Conservation (phyloP, 1,140 invertebrate species). For the Aplysia californica region DNA sequence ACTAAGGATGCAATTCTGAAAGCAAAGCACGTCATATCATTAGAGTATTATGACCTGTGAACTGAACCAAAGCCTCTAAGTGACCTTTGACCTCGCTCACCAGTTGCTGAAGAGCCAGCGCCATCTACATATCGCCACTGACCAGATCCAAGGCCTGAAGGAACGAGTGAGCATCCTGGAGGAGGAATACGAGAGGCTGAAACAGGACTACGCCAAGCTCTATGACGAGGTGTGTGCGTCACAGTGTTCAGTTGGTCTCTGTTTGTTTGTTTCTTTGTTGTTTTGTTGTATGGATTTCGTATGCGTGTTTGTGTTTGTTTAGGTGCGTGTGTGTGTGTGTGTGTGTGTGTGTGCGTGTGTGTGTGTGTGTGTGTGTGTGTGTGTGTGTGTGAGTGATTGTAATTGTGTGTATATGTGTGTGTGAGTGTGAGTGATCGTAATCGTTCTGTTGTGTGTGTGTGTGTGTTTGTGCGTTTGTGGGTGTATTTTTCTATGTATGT, state of each 20-base stretch:
- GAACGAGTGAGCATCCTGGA: constrained; percentile 48
- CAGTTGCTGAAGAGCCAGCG: constrained; percentile 50
- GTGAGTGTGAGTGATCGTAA: too few relatives aligned
- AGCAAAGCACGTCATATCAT: not conserved
- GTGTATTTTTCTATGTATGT: too few relatives aligned
- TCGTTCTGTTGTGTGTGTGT: too few relatives aligned
- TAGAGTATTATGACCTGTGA: not conserved
- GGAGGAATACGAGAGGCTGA: constrained; percentile 45
- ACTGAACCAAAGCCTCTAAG: not conserved
- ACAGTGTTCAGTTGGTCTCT: too few relatives aligned
- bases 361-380: not conserved
- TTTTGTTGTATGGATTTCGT: not conserved
- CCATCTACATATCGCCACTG: constrained; percentile 50
- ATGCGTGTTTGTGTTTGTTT: not conserved
- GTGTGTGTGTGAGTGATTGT: too few relatives aligned
- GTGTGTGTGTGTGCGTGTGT: not conserved
- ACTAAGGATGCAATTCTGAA: not conserved
- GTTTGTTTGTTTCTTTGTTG: not conserved
- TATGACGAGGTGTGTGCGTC: constrained; percentile 37
- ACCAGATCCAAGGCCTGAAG: constrained; percentile 50
- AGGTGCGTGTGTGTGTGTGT: not conserved
- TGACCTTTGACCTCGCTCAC: not conserved
- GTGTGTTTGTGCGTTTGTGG: too few relatives aligned
- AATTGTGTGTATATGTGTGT: too few relatives aligned
- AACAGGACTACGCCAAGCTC: constrained; percentile 36